Evolutionary conservation across 2,113 vertebrate genomes (phyloP).

Genomic region (Podarcis cretensis): DNA sequence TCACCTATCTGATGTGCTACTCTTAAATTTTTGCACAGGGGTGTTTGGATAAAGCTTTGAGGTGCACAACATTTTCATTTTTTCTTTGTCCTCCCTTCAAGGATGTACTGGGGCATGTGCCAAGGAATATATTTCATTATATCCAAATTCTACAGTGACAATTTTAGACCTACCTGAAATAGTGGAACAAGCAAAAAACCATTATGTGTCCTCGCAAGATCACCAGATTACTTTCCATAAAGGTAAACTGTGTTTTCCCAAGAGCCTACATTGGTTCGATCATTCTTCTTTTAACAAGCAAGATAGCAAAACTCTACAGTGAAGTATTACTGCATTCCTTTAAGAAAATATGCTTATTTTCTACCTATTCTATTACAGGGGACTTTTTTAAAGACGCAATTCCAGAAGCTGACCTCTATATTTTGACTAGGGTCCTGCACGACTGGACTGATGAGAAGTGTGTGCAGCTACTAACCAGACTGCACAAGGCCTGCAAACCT

Average conservation of each 20-base stretch:
- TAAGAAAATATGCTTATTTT: neutral
- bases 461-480: constrained; percentile 74
- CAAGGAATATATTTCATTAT: constrained; percentile 75
- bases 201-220: constrained; percentile 71
- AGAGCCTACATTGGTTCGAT: too few species aligned
- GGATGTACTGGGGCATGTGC: constrained; percentile 89
- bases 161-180: constrained; percentile 87
- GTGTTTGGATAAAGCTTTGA: neutral
- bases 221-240: constrained; percentile 74
- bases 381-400: constrained; percentile 88
- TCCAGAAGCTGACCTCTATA: constrained; percentile 85
- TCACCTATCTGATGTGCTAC: neutral
- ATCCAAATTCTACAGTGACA: constrained; percentile 80
- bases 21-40: neutral
- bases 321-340: neutral
- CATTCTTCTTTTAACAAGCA: neutral
- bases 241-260: constrained; percentile 66
- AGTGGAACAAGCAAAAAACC: constrained; percentile 69
- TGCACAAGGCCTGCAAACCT: constrained; percentile 78
- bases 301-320: neutral
- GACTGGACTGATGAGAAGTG: constrained; percentile 86
- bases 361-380: constrained; percentile 68
- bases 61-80: neutral
- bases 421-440: constrained; percentile 88
- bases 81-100: constrained; percentile 50